phyloP scores from a whole-genome alignment of 30 jellyfish, hydroid and myxozoan genomes.

The Turritopsis rubra region DNA sequence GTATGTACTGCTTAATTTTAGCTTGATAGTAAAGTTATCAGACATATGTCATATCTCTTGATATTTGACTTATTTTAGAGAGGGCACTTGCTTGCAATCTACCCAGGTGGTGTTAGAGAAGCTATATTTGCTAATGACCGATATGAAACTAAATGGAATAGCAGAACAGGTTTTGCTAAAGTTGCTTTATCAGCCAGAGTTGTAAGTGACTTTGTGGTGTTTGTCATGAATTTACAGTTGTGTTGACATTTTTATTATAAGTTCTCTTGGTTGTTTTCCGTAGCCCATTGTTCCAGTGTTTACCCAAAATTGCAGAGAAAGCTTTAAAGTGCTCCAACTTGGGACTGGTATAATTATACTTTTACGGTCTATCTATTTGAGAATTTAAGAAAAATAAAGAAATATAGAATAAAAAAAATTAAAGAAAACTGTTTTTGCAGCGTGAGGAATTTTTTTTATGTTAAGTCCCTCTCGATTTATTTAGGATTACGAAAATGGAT shows the following conservation, averaged over 20 bases:
- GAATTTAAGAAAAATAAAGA: not conserved
- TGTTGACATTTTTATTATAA: not conserved
- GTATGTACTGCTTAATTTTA: conserved; percentile 22
- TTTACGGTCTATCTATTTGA: not conserved
- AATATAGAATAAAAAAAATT: too few relatives aligned
- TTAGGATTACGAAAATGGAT: conserved; percentile 70
- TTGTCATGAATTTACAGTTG: not conserved
- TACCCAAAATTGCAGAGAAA: conserved; percentile 75
- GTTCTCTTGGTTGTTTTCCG: not conserved
- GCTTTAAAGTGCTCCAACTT: conserved; percentile 52
- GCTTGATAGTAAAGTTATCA: not conserved
- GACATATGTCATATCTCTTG: not conserved
- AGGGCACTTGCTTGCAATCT: conserved; percentile 84
- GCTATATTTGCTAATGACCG: conserved; percentile 82
- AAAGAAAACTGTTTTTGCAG: too few relatives aligned
- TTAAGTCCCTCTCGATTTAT: not conserved
- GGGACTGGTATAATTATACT: conserved; percentile 50
- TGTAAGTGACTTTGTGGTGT: conserved; percentile 35
- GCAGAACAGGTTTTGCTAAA: conserved; percentile 84
- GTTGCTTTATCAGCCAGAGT: conserved; percentile 92
- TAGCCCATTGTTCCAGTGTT: conserved; percentile 94
- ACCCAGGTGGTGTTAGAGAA: conserved; percentile 98
- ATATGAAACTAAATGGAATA: conserved; percentile 79
- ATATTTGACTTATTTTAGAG: conserved; percentile 42
- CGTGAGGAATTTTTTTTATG: too few relatives aligned